Base-by-base conservation (phyloP, 2,113 vertebrate species). In the Lutjanus erythropterus region DNA sequence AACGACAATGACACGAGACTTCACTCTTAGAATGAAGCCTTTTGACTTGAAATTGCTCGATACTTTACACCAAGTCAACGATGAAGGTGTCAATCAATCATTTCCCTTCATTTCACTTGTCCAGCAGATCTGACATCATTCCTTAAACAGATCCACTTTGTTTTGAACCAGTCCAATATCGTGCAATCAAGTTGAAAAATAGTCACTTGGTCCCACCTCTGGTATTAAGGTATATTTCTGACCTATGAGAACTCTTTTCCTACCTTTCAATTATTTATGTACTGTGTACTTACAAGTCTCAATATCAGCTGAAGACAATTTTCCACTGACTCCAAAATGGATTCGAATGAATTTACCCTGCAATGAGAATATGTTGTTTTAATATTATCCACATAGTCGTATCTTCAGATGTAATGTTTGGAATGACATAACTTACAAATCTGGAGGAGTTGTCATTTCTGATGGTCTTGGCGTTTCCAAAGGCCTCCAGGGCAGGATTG, bases 291-390 rank as follows among this genome's bases (percentile, higher is more conserved):
- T 83, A 98, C 97, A 98, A 39, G 97, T 98, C 82, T 98, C 96
- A 84, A 98, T 97, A 71, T 98, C 97, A 8, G 97, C 97, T 14
- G 97, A 98, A 0, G 97, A 81, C 91, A 98, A 29, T 86, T 98
- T n/a, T 98, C 47, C 97, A 0, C 96, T 97, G 0, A 96, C 96
- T 64, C 96, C 96, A 14, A 98, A 98, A 71, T 98, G 97, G 88
- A 98, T 98, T 61, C 97, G 93, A 77, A 98, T 98, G 82, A 98
- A 98, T 94, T 98, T 98, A 39, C 97, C 97, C 97, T 98, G 85
- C 60, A 23, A 68, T 41, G 10, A 50, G 19, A 46, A 50, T n/a
- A 19, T 42, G 27, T 18, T 35, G 25, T 23, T 19, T 42, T 23
- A 21, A 49, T 29, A 23, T 6, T 49, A 19, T 37, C 15, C 44